phyloP scores from a whole-genome alignment of 2,888 invertebrate genomes.

The Sympetrum striolatum region DNA sequence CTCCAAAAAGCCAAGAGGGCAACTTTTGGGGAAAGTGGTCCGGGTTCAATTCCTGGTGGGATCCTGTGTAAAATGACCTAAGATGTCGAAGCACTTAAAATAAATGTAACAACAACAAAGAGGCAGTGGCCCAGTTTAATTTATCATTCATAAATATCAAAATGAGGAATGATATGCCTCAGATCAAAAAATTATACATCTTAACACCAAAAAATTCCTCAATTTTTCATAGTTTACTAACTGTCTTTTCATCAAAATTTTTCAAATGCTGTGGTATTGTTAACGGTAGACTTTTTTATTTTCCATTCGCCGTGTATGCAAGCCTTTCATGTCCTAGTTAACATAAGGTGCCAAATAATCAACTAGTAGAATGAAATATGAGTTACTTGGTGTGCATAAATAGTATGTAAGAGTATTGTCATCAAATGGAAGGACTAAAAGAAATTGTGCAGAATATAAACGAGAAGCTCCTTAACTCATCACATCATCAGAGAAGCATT shows the following conservation, averaged over 20 bases:
- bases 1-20: too few relatives aligned
- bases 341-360: background rate
- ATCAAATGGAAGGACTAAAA: background rate
- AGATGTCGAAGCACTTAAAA: too few relatives aligned
- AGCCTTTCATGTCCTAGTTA: background rate
- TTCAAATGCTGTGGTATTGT: background rate
- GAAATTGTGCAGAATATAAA: background rate
- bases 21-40: too few relatives aligned
- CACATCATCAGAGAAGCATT: background rate
- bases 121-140: background rate
- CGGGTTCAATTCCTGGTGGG: too few relatives aligned
- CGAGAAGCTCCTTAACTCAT: background rate
- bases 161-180: background rate
- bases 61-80: too few relatives aligned
- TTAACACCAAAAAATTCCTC: background rate
- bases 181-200: background rate
- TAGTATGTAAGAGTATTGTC: slow-evolving; percentile 24
- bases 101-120: too few relatives aligned
- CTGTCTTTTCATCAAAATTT: background rate
- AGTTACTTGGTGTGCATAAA: background rate
- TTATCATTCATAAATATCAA: background rate
- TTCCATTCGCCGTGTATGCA: background rate
- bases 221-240: background rate
- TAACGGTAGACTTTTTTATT: background rate
- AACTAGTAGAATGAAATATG: background rate